Evolutionary conservation across 2,797 vertebrate species (phyloP), one percentile per base, ranked within the genome.

Genomic region (Lepidocolaptes lacrymiger): DNA sequence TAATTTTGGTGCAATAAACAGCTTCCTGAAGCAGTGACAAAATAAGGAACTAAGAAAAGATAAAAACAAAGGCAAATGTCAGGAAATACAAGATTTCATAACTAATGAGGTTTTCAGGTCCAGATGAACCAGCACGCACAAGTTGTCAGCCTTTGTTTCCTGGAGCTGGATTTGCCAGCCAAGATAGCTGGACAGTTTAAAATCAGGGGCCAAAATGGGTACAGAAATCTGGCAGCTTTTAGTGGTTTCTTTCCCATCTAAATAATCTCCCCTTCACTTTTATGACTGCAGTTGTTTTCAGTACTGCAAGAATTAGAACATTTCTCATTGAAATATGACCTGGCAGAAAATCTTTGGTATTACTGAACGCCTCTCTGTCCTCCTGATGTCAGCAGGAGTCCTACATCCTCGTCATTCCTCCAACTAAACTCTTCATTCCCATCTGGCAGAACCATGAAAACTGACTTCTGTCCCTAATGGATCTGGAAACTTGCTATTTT

Each of bases 1-100:
- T 87, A 81, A 76, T 92, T 86, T 94, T 86, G 44, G 73, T 84
- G 69, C 66, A 83, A 55, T 89, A 64, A 93, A 46, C 61, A 80
- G 76, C 43, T 86, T 86, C 66, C 86, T 93, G 86, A 91, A 93
- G 85, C 85, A 93, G 68, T 91, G 51, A 78, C 48, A 94, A 86
- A 90, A 90, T 8, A 28, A 88, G 67, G 58, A 79, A 32, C 66
- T 79, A 86, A 41, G 15, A 91, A 93, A 95, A 91, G 66, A 75
- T 34, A 74, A 91, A 88, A 52, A 39, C 24, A 82, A 86, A 88
- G 49, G 22, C 59, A 82, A 86, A 82, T 90, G 80, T 44, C 49
- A 51, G 75, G 49, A 95, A 93, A 74, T 37, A 76, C 4, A 88
- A 76, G 63, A 71, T 88, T 93, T 94, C 0, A 0, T 63, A 43